Conservation (phyloP, 2,888 invertebrate genomes). For the Panopea generosa region DNA sequence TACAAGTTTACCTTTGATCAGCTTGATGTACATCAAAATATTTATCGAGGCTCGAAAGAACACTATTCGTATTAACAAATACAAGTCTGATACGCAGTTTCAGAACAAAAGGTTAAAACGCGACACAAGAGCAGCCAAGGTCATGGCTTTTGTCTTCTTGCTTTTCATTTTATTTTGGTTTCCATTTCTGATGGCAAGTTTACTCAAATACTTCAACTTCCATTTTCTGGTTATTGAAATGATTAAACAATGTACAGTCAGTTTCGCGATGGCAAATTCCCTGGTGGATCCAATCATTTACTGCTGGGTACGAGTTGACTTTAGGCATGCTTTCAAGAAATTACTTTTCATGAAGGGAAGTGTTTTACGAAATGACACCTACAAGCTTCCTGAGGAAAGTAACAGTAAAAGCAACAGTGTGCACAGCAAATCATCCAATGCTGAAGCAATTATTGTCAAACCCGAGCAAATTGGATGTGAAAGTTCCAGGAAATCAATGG, state of each 20-base stretch:
- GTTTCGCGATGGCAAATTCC: conserved; percentile 48
- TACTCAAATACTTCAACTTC: conserved; percentile 55
- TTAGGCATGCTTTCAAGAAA: conserved; percentile 49
- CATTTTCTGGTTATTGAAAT: conserved; percentile 46
- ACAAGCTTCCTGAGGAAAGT: too few species aligned
- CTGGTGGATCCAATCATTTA: conserved; percentile 33
- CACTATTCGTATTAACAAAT: conserved; percentile 28
- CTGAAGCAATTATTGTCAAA: too few species aligned
- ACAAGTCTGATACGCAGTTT: conserved; percentile 8
- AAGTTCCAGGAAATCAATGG: too few species aligned
- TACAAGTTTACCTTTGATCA: conserved; percentile 34
- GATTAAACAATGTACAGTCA: conserved; percentile 54
- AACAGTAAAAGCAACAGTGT: too few species aligned
- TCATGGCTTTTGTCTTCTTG: conserved; percentile 59
- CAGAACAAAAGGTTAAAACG: conserved; percentile 4
- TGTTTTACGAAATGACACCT: too few species aligned
- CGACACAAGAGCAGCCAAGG: conserved; percentile 52
- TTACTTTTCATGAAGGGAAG: conserved; percentile 5
- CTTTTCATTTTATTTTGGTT: conserved; percentile 69
- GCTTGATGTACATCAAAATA: conserved; percentile 46
- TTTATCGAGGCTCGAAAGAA: conserved; percentile 49
- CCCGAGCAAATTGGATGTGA: too few species aligned
- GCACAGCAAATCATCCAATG: too few species aligned
- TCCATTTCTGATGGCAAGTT: conserved; percentile 59
- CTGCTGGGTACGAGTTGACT: conserved; percentile 57